Percentiles rank a stretch among this genome's conserved stretches.
Evolutionary conservation across 2,113 vertebrate genomes (phyloP).

Genomic region (Grammomys dolichurus): DNA sequence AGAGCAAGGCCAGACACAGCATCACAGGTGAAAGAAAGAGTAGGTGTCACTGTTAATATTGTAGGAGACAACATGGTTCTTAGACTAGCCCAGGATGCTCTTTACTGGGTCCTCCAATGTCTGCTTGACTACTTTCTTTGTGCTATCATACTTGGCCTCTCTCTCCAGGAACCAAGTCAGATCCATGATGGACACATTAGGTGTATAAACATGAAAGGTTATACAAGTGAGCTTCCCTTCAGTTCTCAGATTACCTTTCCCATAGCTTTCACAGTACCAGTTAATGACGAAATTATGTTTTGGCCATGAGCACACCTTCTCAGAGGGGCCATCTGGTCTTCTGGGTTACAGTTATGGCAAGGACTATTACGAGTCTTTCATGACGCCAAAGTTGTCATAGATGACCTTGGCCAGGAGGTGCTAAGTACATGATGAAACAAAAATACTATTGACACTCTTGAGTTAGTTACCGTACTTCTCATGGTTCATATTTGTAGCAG

Average conservation of each 20-base stretch:
- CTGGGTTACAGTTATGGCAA: background rate
- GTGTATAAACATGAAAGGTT: background rate
- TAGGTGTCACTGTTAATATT: background rate
- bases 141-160: background rate
- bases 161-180: background rate
- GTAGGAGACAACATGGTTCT: background rate
- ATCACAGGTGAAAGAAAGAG: background rate
- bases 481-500: background rate
- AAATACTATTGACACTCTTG: background rate
- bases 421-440: background rate
- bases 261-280: fast-evolving
- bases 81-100: background rate
- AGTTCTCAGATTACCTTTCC: background rate
- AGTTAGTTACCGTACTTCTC: background rate
- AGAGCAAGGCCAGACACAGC: background rate
- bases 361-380: background rate
- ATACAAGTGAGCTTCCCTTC: background rate
- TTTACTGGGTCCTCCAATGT: no score
- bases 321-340: background rate
- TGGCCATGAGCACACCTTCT: background rate
- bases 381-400: background rate
- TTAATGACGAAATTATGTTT: background rate
- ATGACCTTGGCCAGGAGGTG: background rate
- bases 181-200: background rate
- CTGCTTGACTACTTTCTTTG: background rate